Base-by-base conservation (phyloP, 2,888 invertebrate species). In the Dicyrtomina minuta region DNA sequence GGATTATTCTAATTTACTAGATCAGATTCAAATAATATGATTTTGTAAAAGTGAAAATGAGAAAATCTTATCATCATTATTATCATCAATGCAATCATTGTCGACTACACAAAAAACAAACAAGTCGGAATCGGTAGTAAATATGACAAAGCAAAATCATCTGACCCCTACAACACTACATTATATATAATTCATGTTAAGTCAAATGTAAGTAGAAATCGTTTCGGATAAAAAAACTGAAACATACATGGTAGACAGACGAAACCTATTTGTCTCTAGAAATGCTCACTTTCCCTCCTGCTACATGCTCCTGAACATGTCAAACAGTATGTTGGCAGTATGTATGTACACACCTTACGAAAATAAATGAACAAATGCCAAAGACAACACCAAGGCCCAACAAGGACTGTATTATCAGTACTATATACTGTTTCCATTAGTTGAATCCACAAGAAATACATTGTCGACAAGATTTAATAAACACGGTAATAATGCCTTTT, bases 401-500 rank as follows among this genome's bases (percentile, higher is more conserved):
- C n/a, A n/a, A n/a, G n/a, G n/a, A n/a, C n/a, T n/a, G n/a, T n/a
- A n/a, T n/a, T n/a, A n/a, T n/a, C n/a, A n/a, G n/a, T n/a, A n/a
- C 24, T 22, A 20, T 27, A 26, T 22, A 64, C 24, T 24, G 20
- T 46, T 24, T 62, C 64, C 26, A 51, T 64, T 64, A 51, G 26
- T 64, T 64, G 27, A 64, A 64, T 49, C 64, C 51, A 33, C 46
- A 64, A 51, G 17, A 51, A 49, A 49, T 27, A 51, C 22, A 64
- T 51, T 64, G 39, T 39, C 64, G 46, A 64, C 53, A 33, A 64
- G 39, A 64, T 64, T 64, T 64, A 64, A 64, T 64, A 64, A 64
- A 53, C 22, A 51, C 33, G n/a, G n/a, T n/a, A 46, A 49, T 51
- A 39, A 64, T 64, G 39, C 64, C 33, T 44, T 61, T 61, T 46